Percentiles rank a stretch among this genome's conserved stretches.
Conservation (phyloP, 2,113 vertebrate species). For the Lota lota region DNA sequence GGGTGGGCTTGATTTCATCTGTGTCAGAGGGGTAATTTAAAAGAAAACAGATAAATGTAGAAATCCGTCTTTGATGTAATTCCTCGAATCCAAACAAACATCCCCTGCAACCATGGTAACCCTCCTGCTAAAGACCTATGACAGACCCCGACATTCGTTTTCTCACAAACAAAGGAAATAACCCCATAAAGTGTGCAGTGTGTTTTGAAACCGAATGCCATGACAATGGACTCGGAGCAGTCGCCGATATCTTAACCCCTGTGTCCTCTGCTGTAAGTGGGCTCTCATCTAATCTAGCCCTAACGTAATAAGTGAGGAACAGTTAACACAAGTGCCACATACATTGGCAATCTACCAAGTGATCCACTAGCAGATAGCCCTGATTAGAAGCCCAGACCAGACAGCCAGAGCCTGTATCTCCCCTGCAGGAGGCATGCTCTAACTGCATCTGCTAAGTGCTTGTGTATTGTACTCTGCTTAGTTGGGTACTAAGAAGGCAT, state of each 20-base stretch:
- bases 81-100: not conserved
- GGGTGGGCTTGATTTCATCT: not conserved
- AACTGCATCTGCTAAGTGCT: constrained; percentile 6
- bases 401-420: not conserved
- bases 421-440: not conserved
- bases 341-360: constrained; percentile 1
- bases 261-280: constrained; percentile 28
- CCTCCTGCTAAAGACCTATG: not conserved
- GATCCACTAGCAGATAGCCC: constrained; percentile 16
- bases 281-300: constrained; percentile 43
- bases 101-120: not conserved
- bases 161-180: too few species aligned
- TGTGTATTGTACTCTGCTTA: not conserved
- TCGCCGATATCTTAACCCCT: constrained; percentile 10
- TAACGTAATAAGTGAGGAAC: constrained; percentile 48
- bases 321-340: constrained; percentile 18
- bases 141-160: too few species aligned
- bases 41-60: not conserved
- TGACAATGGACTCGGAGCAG: constrained; percentile 2
- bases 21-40: not conserved
- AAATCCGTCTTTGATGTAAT: not conserved
- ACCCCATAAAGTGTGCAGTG: too few species aligned
- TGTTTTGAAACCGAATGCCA: not conserved
- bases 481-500: not conserved
- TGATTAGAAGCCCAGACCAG: not conserved